phyloP scores from a whole-genome alignment of 1,140 invertebrate species.

The Zaprionus camerounensis region DNA sequence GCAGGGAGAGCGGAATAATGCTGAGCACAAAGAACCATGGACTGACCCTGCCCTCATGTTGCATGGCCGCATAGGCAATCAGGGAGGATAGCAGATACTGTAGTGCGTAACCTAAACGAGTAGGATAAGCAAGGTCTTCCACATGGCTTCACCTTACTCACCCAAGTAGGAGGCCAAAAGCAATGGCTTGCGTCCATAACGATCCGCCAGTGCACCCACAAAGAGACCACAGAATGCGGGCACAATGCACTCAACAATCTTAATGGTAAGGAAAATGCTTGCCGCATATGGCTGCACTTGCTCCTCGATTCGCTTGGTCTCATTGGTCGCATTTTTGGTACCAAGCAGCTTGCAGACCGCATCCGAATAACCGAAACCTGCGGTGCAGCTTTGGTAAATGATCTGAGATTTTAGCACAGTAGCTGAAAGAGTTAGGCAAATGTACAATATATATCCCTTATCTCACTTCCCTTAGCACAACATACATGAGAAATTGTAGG shows the following conservation, averaged over 20 bases:
- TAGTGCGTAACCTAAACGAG: constrained; percentile 58
- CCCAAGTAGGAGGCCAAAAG: constrained; percentile 85
- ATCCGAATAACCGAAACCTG: constrained; percentile 83
- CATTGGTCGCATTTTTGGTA: constrained; percentile 84
- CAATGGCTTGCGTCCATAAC: constrained; percentile 88
- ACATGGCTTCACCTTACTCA: constrained; percentile 19
- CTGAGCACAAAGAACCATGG: constrained; percentile 87
- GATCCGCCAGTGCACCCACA: constrained; percentile 90
- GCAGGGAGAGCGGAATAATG: constrained; percentile 85
- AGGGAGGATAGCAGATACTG: constrained; percentile 67
- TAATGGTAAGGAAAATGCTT: constrained; percentile 85
- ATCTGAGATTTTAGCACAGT: constrained; percentile 85
- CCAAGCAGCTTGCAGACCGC: constrained; percentile 85
- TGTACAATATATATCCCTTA: no score
- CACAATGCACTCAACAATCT: constrained; percentile 85
- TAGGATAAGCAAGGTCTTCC: neutral
- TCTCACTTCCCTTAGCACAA: neutral
- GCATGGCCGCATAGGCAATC: constrained; percentile 77
- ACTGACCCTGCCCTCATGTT: constrained; percentile 71
- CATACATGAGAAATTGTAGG: constrained; percentile 81
- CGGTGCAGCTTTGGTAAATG: constrained; percentile 85
- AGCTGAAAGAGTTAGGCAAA: constrained; percentile 81
- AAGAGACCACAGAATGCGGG: constrained; percentile 88
- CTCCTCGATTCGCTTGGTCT: constrained; percentile 85
- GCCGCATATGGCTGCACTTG: constrained; percentile 87